Base-by-base conservation (phyloP, 2,888 invertebrate genomes). In the Leucophenga maculata region DNA sequence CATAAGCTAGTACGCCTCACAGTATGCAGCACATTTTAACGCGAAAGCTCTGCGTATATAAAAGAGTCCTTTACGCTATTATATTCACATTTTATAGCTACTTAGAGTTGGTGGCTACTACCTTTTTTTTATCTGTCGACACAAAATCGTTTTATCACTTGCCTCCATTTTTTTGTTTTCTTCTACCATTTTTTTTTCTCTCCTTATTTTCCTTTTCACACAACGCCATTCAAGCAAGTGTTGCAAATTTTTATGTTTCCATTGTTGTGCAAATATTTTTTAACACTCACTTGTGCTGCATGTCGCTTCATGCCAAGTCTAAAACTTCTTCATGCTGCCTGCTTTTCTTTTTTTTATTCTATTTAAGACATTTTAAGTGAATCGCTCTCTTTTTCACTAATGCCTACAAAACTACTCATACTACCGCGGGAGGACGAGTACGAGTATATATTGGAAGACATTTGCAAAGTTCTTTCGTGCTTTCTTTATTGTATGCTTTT, bases 71-170 rank as follows among this genome's bases (percentile, higher is more conserved):
- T 77, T 77, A 72, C 77, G 78, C 78, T 78, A 78, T 78, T 78
- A 78, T 78, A 78, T 78, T 78, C 79, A 78, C 78, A 78, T 79
- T 78, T 78, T 78, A 78, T 78, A 79, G 78, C 79, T 78, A 79
- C 78, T 78, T 78, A 78, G 79, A 73, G 79, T 78, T 78, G 77
- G 77, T 74, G 69, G 69, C 75, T 67, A 69, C 59, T 14, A 16
- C 50, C 55, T 66, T 72, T 46, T 20, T 67, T 44, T 67, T 57
- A 48, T 69, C 39, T 52, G 52, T 46, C 3, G 8, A 39, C 39
- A 39, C 39, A 39, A 39, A 39, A 39, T 39, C 39, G 39, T 39
- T 39, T 39, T 39, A 39, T 39, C 39, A 39, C 39, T 39, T 39
- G 8, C 11, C 8, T 11, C 8, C 18, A 18, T 68, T 65, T 65